These are phyloP conservation scores for Bombylius major DNA, from an alignment of 2,888 invertebrate species.

Conservation along the genomic window DNA sequence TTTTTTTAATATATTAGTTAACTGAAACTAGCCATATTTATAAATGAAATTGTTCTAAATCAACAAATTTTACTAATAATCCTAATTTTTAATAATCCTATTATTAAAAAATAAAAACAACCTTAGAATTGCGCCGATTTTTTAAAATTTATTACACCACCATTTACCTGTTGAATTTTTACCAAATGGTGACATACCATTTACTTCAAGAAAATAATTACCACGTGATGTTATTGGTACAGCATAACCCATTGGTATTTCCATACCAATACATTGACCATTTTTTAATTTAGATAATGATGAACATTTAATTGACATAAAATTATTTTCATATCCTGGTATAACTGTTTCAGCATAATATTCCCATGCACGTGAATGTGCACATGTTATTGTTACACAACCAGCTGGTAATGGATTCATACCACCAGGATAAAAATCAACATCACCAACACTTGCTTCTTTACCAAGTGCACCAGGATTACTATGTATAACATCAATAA, in stretches of 20 bases:
- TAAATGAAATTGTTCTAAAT: too few species aligned
- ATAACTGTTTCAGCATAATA: conserved; percentile 28
- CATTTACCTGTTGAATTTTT: background rate
- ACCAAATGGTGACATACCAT: conserved; percentile 23
- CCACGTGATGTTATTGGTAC: conserved; percentile 24
- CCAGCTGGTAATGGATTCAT: conserved; percentile 25
- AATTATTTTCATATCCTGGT: conserved; percentile 25
- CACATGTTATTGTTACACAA: conserved; percentile 24
- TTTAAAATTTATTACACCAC: too few species aligned
- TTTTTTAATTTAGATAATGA: conserved; percentile 22
- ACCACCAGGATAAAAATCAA: conserved; percentile 32
- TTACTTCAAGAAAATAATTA: conserved; percentile 31
- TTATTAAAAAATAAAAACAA: too few species aligned
- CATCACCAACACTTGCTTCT: conserved; percentile 26
- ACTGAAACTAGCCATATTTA: too few species aligned
- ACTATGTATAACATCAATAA: conserved; percentile 30
- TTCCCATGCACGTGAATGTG: conserved; percentile 26
- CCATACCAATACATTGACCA: conserved; percentile 21
- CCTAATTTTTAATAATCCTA: too few species aligned
- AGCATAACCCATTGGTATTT: conserved; percentile 29
- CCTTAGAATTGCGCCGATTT: too few species aligned
- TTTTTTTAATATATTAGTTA: too few species aligned
- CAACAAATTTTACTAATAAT: too few species aligned
- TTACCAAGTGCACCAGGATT: conserved; percentile 29
- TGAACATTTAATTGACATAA: conserved; percentile 22